Percentiles rank a stretch among this genome's conserved stretches.
Evolutionary conservation across 2,888 invertebrate species (phyloP).

Genomic region (Cheilosia pagana): DNA sequence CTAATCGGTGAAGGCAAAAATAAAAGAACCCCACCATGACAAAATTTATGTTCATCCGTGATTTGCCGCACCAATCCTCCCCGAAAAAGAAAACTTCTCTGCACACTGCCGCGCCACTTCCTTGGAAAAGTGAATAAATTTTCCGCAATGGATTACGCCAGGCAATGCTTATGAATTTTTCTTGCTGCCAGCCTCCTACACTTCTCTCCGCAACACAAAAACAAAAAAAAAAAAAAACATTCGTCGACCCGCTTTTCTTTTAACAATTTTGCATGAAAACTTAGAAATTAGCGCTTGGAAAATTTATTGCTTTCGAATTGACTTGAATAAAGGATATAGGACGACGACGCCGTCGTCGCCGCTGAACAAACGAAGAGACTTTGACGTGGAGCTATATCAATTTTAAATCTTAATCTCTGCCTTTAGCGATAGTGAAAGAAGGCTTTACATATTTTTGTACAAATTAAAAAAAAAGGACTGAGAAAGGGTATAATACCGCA

Average conservation of each 20-base stretch:
- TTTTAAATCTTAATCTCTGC: conserved; percentile 73
- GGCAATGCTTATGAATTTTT: conserved; percentile 71
- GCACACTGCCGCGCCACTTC: conserved; percentile 3
- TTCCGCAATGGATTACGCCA: conserved; percentile 61
- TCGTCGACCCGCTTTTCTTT: conserved; percentile 52
- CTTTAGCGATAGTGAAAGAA: conserved; percentile 59
- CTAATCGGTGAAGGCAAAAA: conserved; percentile 29
- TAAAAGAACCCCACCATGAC: conserved; percentile 62
- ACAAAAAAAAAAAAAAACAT: conserved; percentile 1
- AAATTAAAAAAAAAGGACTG: conserved; percentile 20
- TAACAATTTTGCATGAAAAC: conserved; percentile 62
- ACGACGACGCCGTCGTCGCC: conserved; percentile 6
- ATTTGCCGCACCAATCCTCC: conserved; percentile 40
- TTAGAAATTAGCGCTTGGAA: conserved; percentile 73
- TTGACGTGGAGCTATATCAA: conserved; percentile 61
- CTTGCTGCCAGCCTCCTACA: conserved; percentile 30
- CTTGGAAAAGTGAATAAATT: conserved; percentile 72
- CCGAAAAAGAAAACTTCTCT: not conserved
- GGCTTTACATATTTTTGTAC: conserved; percentile 68
- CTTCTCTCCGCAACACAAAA: not conserved
- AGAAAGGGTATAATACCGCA: conserved; percentile 12
- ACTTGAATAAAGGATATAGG: conserved; percentile 54
- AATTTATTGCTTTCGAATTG: conserved; percentile 74
- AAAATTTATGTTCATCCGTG: conserved; percentile 74
- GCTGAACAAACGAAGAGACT: conserved; percentile 20